Evolutionary conservation across 2,113 vertebrate genomes (phyloP), one percentile per base, ranked within the genome.

Genomic region (Terrapene triunguis): DNA sequence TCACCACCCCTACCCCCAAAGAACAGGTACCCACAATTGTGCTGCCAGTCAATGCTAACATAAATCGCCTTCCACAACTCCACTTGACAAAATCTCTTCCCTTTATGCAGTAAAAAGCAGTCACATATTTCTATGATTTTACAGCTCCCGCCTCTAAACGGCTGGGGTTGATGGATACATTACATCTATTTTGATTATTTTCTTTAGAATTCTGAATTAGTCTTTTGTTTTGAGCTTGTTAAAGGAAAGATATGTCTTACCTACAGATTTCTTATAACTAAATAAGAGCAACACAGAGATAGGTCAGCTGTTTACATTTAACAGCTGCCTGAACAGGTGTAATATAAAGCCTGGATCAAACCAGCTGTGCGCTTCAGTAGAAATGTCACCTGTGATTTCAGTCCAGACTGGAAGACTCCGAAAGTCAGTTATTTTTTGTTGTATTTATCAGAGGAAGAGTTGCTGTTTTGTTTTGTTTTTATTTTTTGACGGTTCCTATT

Each of bases 321-420:
- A 88, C 84, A 95, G 96, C 96, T 96, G 96, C 85, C 84, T 76
- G 53, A 98, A 96, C 97, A 98, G 96, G 97, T 97, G 94, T 91
- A 80, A 78, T 48, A 62, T 2, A 88, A 59, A 89, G 55, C n/a
- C n/a, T 42, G 44, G 22, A 84, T 55, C 87, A 84, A 72, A 96
- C 93, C n/a, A 96, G 94, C 94, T 76, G 97, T 92, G 25, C 2
- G 85, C 85, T 82, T 72, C 80, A 91, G 54, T 1, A 94, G 55
- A 27, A 35, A 83, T 92, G 96, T 94, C 89, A 93, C 89, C 95
- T 85, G 89, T 8, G 22, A 87, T 83, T 97, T 91, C 62, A 94
- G 90, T 86, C 87, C 86, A 82, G 89, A 51, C 89, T 96, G 88
- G 59, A 12, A 89, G 38, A 13, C 51, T 91, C n/a, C 19, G 87